Conservation (phyloP, 2,797 vertebrate genomes). For the Hipposideros larvatus region DNA sequence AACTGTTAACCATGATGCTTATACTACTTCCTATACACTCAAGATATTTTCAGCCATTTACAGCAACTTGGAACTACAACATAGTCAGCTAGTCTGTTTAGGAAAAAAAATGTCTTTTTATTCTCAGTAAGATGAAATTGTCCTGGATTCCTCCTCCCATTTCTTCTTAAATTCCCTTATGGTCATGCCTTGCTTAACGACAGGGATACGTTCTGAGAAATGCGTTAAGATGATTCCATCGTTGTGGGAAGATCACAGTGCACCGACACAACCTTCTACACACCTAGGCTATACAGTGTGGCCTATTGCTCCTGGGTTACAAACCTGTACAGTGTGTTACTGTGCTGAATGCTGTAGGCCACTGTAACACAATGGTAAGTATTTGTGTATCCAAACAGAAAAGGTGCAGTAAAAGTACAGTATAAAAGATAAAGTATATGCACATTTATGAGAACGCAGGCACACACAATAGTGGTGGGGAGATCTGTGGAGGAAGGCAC, state of each 20-base stretch:
- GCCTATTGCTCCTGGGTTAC: background rate
- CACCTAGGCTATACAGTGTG: too few relatives aligned
- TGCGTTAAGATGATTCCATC: background rate
- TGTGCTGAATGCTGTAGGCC: background rate
- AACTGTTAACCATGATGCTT: background rate
- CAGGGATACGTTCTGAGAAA: background rate
- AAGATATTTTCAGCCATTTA: background rate
- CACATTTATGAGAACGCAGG: background rate
- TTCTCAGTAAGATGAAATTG: background rate
- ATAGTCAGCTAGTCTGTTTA: background rate
- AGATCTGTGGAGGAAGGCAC: background rate
- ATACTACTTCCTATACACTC: background rate
- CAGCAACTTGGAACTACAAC: constrained; percentile 43
- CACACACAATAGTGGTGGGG: background rate
- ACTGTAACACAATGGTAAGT: background rate
- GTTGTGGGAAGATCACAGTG: background rate
- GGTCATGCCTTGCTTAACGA: background rate
- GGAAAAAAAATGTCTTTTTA: background rate
- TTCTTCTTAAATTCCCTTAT: background rate
- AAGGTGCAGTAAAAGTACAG: background rate
- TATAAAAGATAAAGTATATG: background rate
- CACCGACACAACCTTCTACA: background rate
- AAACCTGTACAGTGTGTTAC: background rate
- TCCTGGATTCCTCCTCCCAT: background rate
- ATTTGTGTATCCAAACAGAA: background rate